phyloP scores from a whole-genome alignment of 1,140 invertebrate species.

The Halyomorpha halys region DNA sequence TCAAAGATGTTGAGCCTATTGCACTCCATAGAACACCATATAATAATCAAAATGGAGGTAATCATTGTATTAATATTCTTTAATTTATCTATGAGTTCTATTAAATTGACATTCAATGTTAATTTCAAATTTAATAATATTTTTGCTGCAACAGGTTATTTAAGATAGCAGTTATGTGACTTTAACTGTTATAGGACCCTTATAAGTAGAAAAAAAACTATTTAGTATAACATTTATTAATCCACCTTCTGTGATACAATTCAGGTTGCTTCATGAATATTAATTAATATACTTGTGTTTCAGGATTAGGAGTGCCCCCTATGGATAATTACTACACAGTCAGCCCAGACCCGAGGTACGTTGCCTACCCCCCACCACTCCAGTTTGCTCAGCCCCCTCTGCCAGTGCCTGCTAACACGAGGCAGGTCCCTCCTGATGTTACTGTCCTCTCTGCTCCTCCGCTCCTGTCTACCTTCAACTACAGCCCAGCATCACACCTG shows the following conservation, averaged over 20 bases:
- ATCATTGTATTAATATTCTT: neutral
- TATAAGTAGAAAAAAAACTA: no score
- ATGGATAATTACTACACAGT: constrained; percentile 31
- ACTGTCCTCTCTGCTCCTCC: constrained; percentile 35
- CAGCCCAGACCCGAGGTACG: constrained; percentile 36
- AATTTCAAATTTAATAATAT: neutral
- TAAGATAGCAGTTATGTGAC: no score
- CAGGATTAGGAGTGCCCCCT: constrained; percentile 22
- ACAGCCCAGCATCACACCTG: constrained; percentile 27
- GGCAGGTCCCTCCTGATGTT: constrained; percentile 33
- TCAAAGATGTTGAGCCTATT: constrained; percentile 31
- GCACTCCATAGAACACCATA: constrained; percentile 29
- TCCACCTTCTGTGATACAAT: no score
- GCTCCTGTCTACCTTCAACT: constrained; percentile 37
- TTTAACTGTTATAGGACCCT: no score
- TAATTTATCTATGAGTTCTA: no score
- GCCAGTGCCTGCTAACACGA: constrained; percentile 21
- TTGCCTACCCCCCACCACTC: constrained; percentile 37
- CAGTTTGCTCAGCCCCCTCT: constrained; percentile 34
- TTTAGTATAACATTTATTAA: no score
- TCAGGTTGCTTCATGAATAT: no score
- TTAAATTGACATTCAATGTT: neutral
- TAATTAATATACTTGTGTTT: constrained; percentile 19
- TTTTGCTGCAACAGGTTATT: neutral
- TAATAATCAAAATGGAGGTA: constrained; percentile 31